Evolutionary conservation across 2,113 vertebrate species (phyloP), one percentile per base, ranked within the genome.

Genomic region (Charadrius vociferus): DNA sequence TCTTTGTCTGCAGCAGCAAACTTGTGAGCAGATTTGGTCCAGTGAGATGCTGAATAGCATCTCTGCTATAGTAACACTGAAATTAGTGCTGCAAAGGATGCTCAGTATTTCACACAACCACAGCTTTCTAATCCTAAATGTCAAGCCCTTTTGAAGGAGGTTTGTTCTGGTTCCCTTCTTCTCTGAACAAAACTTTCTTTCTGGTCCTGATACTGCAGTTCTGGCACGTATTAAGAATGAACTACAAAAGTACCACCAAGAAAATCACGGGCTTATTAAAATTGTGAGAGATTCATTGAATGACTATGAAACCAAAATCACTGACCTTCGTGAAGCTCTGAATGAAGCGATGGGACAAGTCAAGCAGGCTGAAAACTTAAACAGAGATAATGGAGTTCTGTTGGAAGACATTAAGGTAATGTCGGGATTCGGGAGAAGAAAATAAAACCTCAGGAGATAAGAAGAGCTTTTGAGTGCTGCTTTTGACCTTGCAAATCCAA

Each of bases 341-440:
- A 98, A 98, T 81, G 97, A 99, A 39, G 99, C 99, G 0, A 87
- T 39, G 0, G 94, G 97, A 56, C 97, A 98, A 66, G 97, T 99
- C 75, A 98, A 98, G 90, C 98, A 98, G 89, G 99, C 99, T 85
- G 97, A 98, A 39, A 74, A 85, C 75, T 98, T 99, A 92, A 99
- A 99, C 80, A 97, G 87, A 59, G 98, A 99, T 41, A 99, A 99
- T 9, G 88, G 97, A 70, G 78, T 98, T 81, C 88, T 97, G 10
- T 45, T 99, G 67, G 96, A 79, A 88, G 97, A 98, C 34, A 80
- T 99, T 72, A 98, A 98, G 99, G 99, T 99, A 98, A 97, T 50
- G 34, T 7, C 1, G 1, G 52, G 10, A 19, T 43, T 82, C 0
- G 5, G 43, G 56, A 62, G 66, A 56, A 65, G 63, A 47, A 71